These are phyloP conservation scores for Melanotaenia trifasciata DNA, from an alignment of 2,797 vertebrate species.

Conservation along the genomic window DNA sequence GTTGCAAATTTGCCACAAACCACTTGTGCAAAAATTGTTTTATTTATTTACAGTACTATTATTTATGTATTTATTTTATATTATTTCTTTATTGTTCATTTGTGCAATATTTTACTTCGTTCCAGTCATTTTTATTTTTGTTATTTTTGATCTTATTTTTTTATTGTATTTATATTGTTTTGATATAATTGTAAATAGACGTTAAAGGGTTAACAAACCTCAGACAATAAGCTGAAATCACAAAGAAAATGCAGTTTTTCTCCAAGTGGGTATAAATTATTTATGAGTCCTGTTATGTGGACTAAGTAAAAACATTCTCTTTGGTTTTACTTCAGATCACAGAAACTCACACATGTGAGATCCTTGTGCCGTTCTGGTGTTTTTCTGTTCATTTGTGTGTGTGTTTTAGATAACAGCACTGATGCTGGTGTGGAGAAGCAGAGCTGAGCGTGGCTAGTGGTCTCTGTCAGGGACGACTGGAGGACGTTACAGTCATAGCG, in stretches of 20 bases:
- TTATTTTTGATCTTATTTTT: too few relatives aligned
- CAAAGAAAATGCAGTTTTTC: slow-evolving; percentile 26
- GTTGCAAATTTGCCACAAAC: too few relatives aligned
- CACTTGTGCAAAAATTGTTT: too few relatives aligned
- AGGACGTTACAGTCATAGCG: slow-evolving; percentile 47
- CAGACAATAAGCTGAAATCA: slow-evolving; percentile 24
- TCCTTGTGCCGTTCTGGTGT: slow-evolving; percentile 17
- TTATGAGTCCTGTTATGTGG: slow-evolving; percentile 53
- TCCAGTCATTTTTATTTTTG: too few relatives aligned
- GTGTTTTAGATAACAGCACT: slow-evolving; percentile 68
- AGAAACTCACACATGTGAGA: slow-evolving; percentile 7
- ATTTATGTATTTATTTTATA: too few relatives aligned
- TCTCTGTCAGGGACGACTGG: slow-evolving; percentile 54
- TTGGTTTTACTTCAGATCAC: slow-evolving; percentile 38
- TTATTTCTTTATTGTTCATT: too few relatives aligned
- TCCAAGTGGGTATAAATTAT: slow-evolving; percentile 9
- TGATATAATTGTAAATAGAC: too few relatives aligned
- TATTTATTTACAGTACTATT: too few relatives aligned
- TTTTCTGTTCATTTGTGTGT: neutral
- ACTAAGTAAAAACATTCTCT: slow-evolving; percentile 77
- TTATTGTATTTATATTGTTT: too few relatives aligned
- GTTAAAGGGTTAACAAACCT: slow-evolving; percentile 14
- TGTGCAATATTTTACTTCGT: too few relatives aligned
- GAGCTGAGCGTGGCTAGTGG: slow-evolving; percentile 71
- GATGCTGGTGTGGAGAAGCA: slow-evolving; percentile 77